Evolutionary conservation across 2,888 invertebrate species (phyloP).

Genomic region (Chalcosyrphus nemorum): DNA sequence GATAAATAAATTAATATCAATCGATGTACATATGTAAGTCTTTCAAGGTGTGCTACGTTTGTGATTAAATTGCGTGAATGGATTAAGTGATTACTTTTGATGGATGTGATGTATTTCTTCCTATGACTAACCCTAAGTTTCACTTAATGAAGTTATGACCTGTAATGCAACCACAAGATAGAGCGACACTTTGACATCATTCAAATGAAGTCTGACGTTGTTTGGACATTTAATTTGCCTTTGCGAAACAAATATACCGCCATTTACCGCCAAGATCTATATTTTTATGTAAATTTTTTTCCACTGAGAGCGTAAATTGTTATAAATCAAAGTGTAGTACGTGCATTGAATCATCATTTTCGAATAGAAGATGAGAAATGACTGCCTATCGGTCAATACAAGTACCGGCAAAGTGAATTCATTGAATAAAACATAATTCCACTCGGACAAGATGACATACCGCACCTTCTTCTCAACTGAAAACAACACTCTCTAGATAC

Average conservation of each 20-base stretch:
- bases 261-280: not conserved
- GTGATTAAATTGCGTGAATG: constrained; percentile 5
- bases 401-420: constrained; percentile 6
- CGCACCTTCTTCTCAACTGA: constrained; percentile 24
- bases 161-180: not conserved
- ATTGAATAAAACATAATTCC: constrained; percentile 55
- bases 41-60: not conserved
- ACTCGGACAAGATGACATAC: constrained; percentile 52
- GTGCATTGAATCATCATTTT: constrained; percentile 44
- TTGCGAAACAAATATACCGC: not conserved
- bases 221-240: not conserved
- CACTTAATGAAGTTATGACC: not conserved
- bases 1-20: constrained; percentile 33
- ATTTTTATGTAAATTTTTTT: constrained; percentile 15
- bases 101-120: constrained; percentile 6
- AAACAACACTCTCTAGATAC: not conserved
- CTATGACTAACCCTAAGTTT: not conserved
- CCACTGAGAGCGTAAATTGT: constrained; percentile 12
- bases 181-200: not conserved
- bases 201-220: not conserved
- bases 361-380: not conserved
- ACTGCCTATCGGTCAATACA: constrained; percentile 12
- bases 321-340: constrained; percentile 39
- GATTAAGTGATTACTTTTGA: constrained; percentile 17
- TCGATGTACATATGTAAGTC: constrained; percentile 13